Conservation (phyloP, 2,797 vertebrate species). For the Lutjanus argentimaculatus region DNA sequence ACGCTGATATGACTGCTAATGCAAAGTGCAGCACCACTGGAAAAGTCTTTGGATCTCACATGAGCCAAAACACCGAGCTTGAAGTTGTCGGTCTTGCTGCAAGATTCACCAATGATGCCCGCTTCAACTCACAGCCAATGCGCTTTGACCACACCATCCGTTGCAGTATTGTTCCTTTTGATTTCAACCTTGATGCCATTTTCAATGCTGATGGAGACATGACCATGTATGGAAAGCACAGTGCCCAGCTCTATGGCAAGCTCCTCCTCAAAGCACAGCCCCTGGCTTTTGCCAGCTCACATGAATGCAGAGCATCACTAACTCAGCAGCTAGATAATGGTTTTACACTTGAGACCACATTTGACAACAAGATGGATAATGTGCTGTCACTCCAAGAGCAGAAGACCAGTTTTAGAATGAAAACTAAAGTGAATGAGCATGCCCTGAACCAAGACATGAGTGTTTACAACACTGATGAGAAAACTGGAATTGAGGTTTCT, state of each 20-base stretch:
- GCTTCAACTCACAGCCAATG: conserved; percentile 88
- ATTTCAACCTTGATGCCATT: conserved; percentile 87
- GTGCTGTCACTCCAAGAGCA: conserved; percentile 60
- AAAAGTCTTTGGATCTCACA: conserved; percentile 86
- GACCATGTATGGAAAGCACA: conserved; percentile 88
- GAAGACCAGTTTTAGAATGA: conserved; percentile 84
- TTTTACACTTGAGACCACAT: conserved; percentile 70
- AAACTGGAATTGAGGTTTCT: conserved; percentile 87
- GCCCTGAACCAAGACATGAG: conserved; percentile 88
- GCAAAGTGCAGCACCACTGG: conserved; percentile 90
- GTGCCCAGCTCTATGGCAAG: conserved; percentile 92
- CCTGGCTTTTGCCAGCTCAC: conserved; percentile 88
- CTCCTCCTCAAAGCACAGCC: conserved; percentile 91
- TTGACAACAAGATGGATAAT: conserved; percentile 64
- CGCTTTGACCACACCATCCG: conserved; percentile 88
- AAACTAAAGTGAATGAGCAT: conserved; percentile 91
- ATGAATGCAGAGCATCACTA: conserved; percentile 90
- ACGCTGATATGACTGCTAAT: conserved; percentile 84
- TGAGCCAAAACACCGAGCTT: conserved; percentile 89
- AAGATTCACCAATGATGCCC: conserved; percentile 85
- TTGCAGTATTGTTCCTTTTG: conserved; percentile 89
- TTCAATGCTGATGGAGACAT: conserved; percentile 91
- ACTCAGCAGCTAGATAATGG: conserved; percentile 81
- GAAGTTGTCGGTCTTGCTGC: conserved; percentile 89
- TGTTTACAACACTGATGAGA: conserved; percentile 90